Evolutionary conservation across 2,888 invertebrate genomes (phyloP), one percentile per base, ranked within the genome.

Genomic region (Acholoe squamosa): DNA sequence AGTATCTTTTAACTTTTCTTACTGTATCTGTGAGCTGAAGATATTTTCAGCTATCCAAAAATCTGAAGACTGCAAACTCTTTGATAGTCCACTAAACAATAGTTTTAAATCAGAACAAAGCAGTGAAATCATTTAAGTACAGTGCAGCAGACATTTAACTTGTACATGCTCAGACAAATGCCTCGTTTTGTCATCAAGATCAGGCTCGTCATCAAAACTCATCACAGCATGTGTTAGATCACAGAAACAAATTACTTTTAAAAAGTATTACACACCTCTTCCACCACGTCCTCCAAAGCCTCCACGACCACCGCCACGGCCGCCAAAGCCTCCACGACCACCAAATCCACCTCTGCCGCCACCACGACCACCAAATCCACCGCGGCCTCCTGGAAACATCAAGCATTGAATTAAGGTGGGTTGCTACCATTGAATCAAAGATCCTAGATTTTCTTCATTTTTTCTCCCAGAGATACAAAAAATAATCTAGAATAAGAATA

Each of bases 181-280:
- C 86, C 86, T 86, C 86, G 86, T 56, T 86, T 80, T 86, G 86
- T 86, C 86, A 52, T 86, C 86, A 86, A 86, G 52, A 56, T 56
- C 86, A 56, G 86, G 56, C 86, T 86, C 86, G 86, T 86, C 86
- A 86, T 86, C 86, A 28, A 54, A 25, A 31, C 25, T 86, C 86
- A 86, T 86, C 86, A 86, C 25, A 22, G 80, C 80, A 80, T 80
- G 80, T 71, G 19, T 43, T 10, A n/a, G n/a, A 43, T 43, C 43
- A 43, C 10, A 43, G 43, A 43, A 3, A 19, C 19, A 12, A 7
- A 3, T 61, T 61, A 19, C 7, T 31, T 7, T 77, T 33, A 5
- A 77, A 77, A 19, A 77, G 31, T 34, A 84, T 33, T 7, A 52
- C 52, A 84, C n/a, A 33, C 86, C 86, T 54, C 86, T 12, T 12